A percentile compares a stretch with the other conserved stretches of the same genome.
phyloP scores from a whole-genome alignment of 2,113 vertebrate genomes.

The Symphodus melops region DNA sequence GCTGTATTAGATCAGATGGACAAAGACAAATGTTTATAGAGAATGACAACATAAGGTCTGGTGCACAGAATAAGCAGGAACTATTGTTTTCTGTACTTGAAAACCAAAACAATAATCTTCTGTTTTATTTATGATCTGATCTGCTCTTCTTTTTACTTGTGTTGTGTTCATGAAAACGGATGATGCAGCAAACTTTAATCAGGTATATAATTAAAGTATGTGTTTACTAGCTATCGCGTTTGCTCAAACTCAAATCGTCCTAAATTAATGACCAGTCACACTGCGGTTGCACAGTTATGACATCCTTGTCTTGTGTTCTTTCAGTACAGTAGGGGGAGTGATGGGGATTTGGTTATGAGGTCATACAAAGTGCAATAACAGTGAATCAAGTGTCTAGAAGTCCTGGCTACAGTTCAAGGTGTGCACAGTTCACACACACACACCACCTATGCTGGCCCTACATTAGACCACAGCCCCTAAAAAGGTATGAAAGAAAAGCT shows the following conservation, averaged over 20 bases:
- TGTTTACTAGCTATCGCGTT: constrained; percentile 5
- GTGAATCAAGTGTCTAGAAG: constrained; percentile 34
- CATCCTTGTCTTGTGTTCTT: constrained; percentile 29
- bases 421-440: constrained; percentile 19
- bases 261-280: constrained; percentile 13
- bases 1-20: constrained; percentile 51
- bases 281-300: constrained; percentile 13
- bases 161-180: constrained; percentile 64
- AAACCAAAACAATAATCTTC: constrained; percentile 55
- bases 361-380: constrained; percentile 51
- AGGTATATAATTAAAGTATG: constrained; percentile 14
- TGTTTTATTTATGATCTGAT: constrained; percentile 22
- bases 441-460: not conserved
- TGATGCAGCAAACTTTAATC: constrained; percentile 39
- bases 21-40: constrained; percentile 45
- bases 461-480: not conserved
- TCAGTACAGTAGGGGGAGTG: constrained; percentile 64
- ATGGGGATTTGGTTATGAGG: constrained; percentile 51
- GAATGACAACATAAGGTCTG: constrained; percentile 44
- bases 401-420: constrained; percentile 18
- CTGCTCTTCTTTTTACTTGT: constrained; percentile 59
- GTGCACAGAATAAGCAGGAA: constrained; percentile 46
- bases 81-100: constrained; percentile 39
- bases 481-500: not conserved
- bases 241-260: not conserved